These are phyloP conservation scores for Galago senegalensis DNA, from an alignment of 2,797 vertebrate species.

Conservation along the genomic window DNA sequence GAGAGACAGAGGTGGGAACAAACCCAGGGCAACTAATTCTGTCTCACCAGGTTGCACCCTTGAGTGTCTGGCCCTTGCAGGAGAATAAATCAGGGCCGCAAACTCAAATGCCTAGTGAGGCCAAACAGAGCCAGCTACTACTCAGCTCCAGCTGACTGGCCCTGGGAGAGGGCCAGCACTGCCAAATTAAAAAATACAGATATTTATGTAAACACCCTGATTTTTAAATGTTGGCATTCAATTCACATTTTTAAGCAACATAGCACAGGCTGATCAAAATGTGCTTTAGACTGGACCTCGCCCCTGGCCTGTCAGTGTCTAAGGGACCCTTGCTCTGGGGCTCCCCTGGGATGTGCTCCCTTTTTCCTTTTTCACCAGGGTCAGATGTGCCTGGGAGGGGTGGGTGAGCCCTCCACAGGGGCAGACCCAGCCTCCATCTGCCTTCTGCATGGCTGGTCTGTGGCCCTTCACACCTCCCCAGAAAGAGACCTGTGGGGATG, in stretches of 20 bases:
- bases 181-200: not conserved
- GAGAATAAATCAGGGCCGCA: not conserved
- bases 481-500: not conserved
- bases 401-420: not conserved
- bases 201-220: not conserved
- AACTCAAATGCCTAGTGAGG: not conserved
- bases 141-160: not conserved
- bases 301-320: not conserved
- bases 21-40: not conserved
- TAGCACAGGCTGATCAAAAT: not conserved
- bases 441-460: not conserved
- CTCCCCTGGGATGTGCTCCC: accelerated
- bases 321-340: not conserved
- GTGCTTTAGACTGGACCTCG: not conserved
- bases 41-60: not conserved
- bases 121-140: not conserved
- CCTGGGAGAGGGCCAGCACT: accelerated
- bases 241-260: not conserved
- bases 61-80: not conserved
- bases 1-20: not conserved
- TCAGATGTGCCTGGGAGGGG: not conserved
- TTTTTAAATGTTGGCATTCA: not conserved
- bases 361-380: not conserved
- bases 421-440: not conserved
- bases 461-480: not conserved